phyloP scores from a whole-genome alignment of 2,113 vertebrate species.

The Malurus melanocephalus region DNA sequence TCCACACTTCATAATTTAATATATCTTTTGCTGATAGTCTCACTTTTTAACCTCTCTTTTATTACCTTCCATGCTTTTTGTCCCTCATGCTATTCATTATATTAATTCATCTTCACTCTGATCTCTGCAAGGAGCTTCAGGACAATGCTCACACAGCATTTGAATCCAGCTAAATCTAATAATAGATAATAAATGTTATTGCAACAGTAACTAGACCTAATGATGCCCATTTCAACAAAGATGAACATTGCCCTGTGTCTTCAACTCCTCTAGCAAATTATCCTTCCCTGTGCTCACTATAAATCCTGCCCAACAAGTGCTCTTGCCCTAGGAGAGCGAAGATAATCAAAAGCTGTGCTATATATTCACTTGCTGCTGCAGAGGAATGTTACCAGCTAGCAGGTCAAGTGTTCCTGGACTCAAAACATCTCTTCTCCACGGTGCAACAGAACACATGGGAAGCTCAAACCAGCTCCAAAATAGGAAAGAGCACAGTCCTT shows the following conservation, averaged over 20 bases:
- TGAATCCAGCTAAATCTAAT: not conserved
- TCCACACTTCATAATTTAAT: not conserved
- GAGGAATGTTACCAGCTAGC: not conserved
- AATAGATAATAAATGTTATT: not conserved
- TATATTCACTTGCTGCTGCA: not conserved
- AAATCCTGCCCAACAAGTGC: not conserved
- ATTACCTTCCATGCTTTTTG: not conserved
- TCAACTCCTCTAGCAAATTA: not conserved
- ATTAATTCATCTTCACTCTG: not conserved
- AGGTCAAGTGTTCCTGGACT: not conserved
- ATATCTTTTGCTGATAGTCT: not conserved
- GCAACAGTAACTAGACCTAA: not conserved
- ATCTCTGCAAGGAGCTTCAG: not conserved
- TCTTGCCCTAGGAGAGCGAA: not conserved
- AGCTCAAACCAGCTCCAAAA: not conserved
- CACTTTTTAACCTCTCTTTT: not conserved
- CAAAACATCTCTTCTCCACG: accelerated
- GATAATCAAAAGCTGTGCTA: not conserved
- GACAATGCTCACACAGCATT: not conserved
- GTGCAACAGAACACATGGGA: not conserved
- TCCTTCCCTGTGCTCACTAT: not conserved
- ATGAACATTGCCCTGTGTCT: not conserved
- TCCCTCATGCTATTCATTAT: not conserved
- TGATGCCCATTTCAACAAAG: not conserved
- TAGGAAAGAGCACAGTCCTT: not conserved